Evolutionary conservation across 2,113 vertebrate species (phyloP).

Genomic region (rabbit (Oryctolagus cuniculus)): DNA sequence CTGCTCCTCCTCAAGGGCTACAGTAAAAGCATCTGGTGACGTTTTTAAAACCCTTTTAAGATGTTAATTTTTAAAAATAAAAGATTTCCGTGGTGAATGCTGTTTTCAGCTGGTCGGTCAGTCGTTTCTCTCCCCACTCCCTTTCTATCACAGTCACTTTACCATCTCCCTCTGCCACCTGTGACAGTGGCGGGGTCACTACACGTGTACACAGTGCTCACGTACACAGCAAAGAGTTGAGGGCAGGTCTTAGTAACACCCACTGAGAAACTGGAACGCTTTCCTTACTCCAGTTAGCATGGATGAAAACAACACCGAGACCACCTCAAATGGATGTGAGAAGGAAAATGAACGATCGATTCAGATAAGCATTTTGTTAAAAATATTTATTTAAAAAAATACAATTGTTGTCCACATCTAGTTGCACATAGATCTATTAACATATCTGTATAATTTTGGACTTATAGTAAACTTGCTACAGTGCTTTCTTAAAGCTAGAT

Average conservation of each 20-base stretch:
- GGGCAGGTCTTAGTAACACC: background rate
- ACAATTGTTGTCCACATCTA: constrained; percentile 89
- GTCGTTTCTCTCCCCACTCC: background rate
- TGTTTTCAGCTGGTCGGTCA: background rate
- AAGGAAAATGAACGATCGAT: constrained; percentile 4
- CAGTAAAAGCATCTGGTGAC: background rate
- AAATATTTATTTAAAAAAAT: constrained; percentile 94
- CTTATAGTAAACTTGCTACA: constrained; percentile 86
- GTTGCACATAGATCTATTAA: constrained; percentile 88
- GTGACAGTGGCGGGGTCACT: background rate
- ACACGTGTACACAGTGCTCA: background rate
- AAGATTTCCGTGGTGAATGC: background rate
- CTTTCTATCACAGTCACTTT: constrained; percentile 30
- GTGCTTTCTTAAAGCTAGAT: constrained; percentile 87
- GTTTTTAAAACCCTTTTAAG: background rate
- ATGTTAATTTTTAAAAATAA: background rate
- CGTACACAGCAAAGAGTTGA: background rate
- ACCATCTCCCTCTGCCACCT: background rate
- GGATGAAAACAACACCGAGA: background rate
- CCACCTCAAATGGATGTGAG: background rate
- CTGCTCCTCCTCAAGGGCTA: background rate
- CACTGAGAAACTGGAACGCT: background rate
- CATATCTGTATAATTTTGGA: constrained; percentile 84
- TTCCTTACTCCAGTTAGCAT: background rate
- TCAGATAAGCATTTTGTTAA: constrained; percentile 86